Evolutionary conservation across 2,113 vertebrate genomes (phyloP).

Genomic region (Dicaeum eximium): DNA sequence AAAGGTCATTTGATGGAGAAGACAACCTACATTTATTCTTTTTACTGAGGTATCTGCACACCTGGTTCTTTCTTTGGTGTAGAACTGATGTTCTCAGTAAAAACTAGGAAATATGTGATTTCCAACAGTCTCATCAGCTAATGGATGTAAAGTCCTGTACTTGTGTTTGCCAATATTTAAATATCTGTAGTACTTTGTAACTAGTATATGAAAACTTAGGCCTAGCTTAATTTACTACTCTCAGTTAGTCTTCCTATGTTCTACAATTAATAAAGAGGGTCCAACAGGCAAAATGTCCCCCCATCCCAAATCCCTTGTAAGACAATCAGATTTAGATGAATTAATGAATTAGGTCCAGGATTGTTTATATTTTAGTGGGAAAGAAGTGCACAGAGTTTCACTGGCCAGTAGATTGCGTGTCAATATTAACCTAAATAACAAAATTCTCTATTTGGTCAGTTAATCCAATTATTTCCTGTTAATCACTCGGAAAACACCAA

Average conservation of each 20-base stretch:
- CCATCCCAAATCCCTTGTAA: background rate
- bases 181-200: background rate
- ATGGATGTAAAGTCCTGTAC: accelerated
- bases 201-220: background rate
- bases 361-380: background rate
- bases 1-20: background rate
- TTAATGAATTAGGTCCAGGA: background rate
- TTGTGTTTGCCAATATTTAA: background rate
- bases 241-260: background rate
- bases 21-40: background rate
- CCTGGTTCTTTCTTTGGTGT: background rate
- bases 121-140: background rate
- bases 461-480: background rate
- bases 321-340: background rate
- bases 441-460: background rate
- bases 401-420: background rate
- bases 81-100: background rate
- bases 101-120: background rate
- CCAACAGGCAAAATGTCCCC: background rate
- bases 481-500: background rate
- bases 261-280: background rate
- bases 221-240: background rate
- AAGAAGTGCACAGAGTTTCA: background rate
- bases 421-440: background rate
- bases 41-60: background rate